These are phyloP conservation scores for Notarius lentiginosus DNA, from an alignment of 2,113 vertebrate genomes.

Conservation along the genomic window DNA sequence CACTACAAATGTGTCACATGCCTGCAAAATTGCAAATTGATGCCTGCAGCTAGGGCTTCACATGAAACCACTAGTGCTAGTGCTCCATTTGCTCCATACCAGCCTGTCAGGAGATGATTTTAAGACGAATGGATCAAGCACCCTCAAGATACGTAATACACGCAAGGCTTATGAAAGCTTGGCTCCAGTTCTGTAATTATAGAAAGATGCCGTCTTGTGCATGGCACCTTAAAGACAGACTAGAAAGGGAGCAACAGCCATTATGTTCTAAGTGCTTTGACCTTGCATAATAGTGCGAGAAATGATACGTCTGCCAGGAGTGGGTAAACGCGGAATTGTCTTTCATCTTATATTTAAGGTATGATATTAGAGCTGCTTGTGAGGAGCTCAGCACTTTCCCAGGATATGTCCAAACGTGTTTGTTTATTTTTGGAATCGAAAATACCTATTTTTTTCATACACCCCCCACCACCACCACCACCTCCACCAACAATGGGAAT, in stretches of 20 bases:
- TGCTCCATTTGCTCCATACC: constrained; percentile 33
- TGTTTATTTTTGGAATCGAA: constrained; percentile 74
- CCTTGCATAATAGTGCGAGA: constrained; percentile 61
- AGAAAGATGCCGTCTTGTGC: constrained; percentile 51
- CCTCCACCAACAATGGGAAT: constrained; percentile 57
- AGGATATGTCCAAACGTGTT: constrained; percentile 71
- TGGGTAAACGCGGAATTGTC: constrained; percentile 66
- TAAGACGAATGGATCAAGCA: constrained; percentile 38
- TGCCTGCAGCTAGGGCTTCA: constrained; percentile 25
- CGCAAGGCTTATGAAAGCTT: constrained; percentile 30
- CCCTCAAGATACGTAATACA: constrained; percentile 52
- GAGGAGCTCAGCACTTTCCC: constrained; percentile 55
- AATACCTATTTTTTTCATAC: constrained; percentile 50
- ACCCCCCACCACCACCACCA: too few species aligned
- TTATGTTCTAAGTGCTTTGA: constrained; percentile 61
- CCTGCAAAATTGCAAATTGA: constrained; percentile 25
- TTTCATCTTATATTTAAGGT: constrained; percentile 66
- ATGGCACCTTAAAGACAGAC: constrained; percentile 52
- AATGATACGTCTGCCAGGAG: constrained; percentile 64
- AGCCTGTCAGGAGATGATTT: constrained; percentile 35
- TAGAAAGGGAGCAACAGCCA: constrained; percentile 51
- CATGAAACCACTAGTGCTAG: background rate
- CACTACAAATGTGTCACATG: constrained; percentile 13
- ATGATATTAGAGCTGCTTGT: constrained; percentile 64
- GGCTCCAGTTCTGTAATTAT: constrained; percentile 54